Evolutionary conservation across 2,113 vertebrate genomes (phyloP).

Genomic region (Urocynchramus pylzowi): DNA sequence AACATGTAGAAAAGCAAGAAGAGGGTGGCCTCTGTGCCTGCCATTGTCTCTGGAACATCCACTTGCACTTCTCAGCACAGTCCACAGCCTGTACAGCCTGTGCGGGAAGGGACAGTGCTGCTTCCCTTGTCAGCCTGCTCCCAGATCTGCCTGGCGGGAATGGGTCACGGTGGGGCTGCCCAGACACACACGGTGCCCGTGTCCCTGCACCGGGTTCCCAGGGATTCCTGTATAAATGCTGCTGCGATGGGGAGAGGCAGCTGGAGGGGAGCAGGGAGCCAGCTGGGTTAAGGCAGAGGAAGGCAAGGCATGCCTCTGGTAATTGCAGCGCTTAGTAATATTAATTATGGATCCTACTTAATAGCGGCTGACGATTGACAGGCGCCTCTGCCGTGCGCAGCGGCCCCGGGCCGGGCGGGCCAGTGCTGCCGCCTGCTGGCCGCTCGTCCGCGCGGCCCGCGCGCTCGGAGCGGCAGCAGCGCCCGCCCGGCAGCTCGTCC

Average conservation of each 20-base stretch:
- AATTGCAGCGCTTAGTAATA: not conserved
- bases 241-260: not conserved
- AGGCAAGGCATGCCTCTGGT: not conserved
- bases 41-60: not conserved
- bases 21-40: not conserved
- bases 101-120: not conserved
- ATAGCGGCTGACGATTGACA: not conserved
- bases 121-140: not conserved
- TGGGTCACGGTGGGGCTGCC: not conserved
- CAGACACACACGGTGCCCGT: too few species aligned
- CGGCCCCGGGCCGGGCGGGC: not conserved
- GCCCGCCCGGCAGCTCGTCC: not conserved
- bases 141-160: not conserved
- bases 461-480: not conserved
- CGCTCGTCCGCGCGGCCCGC: not conserved
- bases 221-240: accelerated
- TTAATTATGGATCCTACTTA: not conserved
- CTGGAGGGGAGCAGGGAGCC: not conserved
- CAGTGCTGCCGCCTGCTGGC: not conserved
- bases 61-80: not conserved
- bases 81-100: not conserved
- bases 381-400: not conserved
- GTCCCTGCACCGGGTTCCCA: accelerated
- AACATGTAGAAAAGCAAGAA: not conserved
- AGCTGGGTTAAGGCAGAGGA: not conserved